Evolutionary conservation across 2,888 invertebrate genomes (phyloP), one percentile per base, ranked within the genome.

Genomic region (Odontothrips loti): DNA sequence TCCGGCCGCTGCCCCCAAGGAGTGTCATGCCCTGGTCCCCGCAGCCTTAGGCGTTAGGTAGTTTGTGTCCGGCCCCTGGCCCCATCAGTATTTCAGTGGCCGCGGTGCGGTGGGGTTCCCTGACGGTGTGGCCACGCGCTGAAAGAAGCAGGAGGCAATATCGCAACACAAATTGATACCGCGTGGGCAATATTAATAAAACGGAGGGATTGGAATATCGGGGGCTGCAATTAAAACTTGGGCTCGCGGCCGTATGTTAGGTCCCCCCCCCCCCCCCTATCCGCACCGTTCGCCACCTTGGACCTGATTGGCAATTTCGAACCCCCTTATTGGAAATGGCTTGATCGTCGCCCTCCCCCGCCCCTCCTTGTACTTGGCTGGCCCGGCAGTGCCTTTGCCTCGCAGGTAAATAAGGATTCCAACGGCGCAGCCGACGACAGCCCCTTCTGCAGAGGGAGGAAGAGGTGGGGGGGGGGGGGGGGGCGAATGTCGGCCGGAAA

Each of bases 321-420:
- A 27, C 23, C 34, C 68, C 68, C 27, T 75, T 75, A 75, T 75
- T 75, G 68, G 68, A 75, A 75, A 75, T 75, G 68, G 23, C 68
- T 75, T 75, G 20, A 58, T 58, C 58, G 17, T 58, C 34, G 34
- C 34, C 34, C 34, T 27, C 68, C 27, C 12, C 58, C 20, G 0
- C 58, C 20, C 20, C 58, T 58, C 20, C 58, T 11, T 15, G 20
- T 58, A 6, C 58, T 58, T 15, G 58, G 58, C n/a, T n/a, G n/a
- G n/a, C n/a, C n/a, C 34, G 34, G 34, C 34, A 43, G 34, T 43
- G 34, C 34, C 34, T 43, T 6, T 51, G 17, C 17, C 58, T 58
- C 58, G 15, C 58, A 20, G 58, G 58, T 58, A 58, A 58, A 58
- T 58, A 58, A 58, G 58, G 58, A 20, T 43, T 43, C 34, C 2